phyloP scores from a whole-genome alignment of 1,140 invertebrate genomes.

The Potamilus streckersoni region DNA sequence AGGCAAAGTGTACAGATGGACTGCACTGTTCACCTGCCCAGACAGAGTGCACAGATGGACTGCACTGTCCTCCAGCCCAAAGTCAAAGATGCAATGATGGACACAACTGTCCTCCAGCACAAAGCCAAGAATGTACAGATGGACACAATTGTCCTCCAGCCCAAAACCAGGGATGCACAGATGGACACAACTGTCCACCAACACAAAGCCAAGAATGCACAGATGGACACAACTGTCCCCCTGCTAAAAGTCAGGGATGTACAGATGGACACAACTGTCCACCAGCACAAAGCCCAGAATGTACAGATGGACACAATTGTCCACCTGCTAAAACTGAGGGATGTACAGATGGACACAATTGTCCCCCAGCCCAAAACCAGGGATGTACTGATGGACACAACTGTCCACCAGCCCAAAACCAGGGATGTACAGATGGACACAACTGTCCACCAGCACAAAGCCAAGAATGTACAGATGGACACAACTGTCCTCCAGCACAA shows the following conservation, averaged over 20 bases:
- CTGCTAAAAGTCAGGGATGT: conserved; percentile 7
- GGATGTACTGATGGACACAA: no score
- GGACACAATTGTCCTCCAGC: conserved; percentile 29
- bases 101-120: conserved; percentile 29
- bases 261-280: conserved; percentile 26
- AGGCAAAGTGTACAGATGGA: conserved; percentile 5
- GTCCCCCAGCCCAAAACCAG: no score
- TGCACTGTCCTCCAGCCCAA: conserved; percentile 21
- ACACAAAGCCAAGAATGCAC: conserved; percentile 1
- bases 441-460: conserved; percentile 4
- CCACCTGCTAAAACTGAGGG: no score
- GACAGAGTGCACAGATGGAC: conserved; percentile 13
- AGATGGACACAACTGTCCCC: conserved; percentile 25
- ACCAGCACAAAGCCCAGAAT: not conserved
- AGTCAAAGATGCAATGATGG: conserved; percentile 29
- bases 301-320: no score
- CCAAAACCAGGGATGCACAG: conserved; percentile 22
- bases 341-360: no score
- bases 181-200: conserved; percentile 29
- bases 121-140: conserved; percentile 24
- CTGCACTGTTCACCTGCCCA: conserved; percentile 17
- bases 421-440: conserved; percentile 20
- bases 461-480: conserved; percentile 28
- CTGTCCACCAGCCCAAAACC: no score
- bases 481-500: conserved; percentile 35